Evolutionary conservation across 1,140 invertebrate species (phyloP).

Genomic region (Procambarus virginalis): DNA sequence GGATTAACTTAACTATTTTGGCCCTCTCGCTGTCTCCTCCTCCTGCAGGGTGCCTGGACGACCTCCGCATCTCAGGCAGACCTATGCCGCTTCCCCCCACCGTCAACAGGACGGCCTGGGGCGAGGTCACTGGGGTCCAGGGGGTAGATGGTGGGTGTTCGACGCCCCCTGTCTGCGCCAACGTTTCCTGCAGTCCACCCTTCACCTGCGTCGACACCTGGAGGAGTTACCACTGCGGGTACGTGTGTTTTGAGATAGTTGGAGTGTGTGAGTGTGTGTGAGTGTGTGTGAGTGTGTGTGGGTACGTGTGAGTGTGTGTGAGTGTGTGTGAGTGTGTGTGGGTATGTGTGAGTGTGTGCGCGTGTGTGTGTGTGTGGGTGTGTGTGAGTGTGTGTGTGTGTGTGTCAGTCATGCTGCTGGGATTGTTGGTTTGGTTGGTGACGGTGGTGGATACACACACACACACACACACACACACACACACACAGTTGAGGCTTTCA

Average conservation of each 20-base stretch:
- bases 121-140: constrained; percentile 1
- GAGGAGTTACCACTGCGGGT: constrained; percentile 40
- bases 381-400: not conserved
- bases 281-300: not conserved
- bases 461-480: no score
- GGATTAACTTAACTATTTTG: no score
- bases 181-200: constrained; percentile 34
- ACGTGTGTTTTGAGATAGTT: constrained; percentile 1
- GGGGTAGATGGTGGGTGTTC: constrained; percentile 18
- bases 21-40: not conserved
- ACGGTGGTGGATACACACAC: no score
- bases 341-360: not conserved
- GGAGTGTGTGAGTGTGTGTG: not conserved
- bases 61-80: constrained; percentile 27
- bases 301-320: not conserved
- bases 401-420: not conserved
- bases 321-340: not conserved
- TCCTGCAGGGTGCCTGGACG: constrained; percentile 35
- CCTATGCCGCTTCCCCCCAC: constrained; percentile 31
- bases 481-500: no score
- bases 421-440: no score
- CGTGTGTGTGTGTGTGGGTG: not conserved
- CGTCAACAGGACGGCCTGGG: constrained; percentile 37
- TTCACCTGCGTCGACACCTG: constrained; percentile 49
- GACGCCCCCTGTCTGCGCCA: constrained; percentile 19